Evolutionary conservation across 2,888 invertebrate genomes (phyloP).

Genomic region (Dorcus hopei): DNA sequence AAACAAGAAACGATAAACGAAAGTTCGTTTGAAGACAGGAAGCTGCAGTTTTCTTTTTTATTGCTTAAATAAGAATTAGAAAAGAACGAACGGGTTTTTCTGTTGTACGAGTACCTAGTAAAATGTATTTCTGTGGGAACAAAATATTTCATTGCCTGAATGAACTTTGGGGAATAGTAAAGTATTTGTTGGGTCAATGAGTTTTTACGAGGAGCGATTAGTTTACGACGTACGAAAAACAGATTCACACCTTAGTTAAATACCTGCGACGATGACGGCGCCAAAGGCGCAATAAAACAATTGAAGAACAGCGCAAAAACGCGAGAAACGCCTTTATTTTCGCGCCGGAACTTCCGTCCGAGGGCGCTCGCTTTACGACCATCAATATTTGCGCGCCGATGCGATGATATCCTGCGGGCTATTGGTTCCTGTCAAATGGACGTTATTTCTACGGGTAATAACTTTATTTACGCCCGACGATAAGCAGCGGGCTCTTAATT

Average conservation of each 20-base stretch:
- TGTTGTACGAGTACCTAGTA: too few relatives aligned
- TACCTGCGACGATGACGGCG: slow-evolving; percentile 11
- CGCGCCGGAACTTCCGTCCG: neutral
- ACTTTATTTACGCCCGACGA: slow-evolving; percentile 11
- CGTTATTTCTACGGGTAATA: slow-evolving; percentile 6
- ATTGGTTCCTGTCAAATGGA: slow-evolving; percentile 15
- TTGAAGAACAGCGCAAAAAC: neutral
- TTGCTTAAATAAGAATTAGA: too few relatives aligned
- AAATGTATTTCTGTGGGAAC: too few relatives aligned
- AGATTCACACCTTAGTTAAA: slow-evolving; percentile 17
- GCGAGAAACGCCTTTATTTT: neutral
- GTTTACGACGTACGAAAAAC: neutral
- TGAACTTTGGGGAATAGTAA: too few relatives aligned
- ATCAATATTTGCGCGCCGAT: neutral
- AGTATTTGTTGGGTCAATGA: neutral
- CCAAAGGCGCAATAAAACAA: slow-evolving; percentile 14
- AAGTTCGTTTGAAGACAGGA: too few relatives aligned
- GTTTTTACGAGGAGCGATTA: neutral
- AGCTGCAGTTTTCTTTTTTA: too few relatives aligned
- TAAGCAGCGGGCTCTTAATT: slow-evolving; percentile 10
- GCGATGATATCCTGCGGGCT: slow-evolving; percentile 1
- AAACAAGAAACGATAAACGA: too few relatives aligned
- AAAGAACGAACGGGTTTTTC: too few relatives aligned
- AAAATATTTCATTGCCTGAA: too few relatives aligned
- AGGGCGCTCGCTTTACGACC: neutral